phyloP scores from a whole-genome alignment of 2,113 vertebrate genomes.

The Peucedramus taeniatus region DNA sequence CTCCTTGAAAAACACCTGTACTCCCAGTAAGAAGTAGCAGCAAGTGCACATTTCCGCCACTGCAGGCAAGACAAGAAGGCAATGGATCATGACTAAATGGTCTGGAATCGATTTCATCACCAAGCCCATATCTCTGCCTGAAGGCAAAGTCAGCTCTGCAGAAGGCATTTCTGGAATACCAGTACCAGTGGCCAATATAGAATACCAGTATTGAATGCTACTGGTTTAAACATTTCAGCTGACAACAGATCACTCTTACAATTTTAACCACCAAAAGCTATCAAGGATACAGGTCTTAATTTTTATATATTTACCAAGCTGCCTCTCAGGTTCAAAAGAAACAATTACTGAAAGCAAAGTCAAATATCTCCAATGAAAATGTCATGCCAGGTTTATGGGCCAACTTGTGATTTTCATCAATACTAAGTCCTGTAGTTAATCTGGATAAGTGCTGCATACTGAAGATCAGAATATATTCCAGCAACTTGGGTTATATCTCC shows the following conservation, averaged over 20 bases:
- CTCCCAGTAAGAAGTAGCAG: not conserved
- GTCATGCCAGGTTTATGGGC: not conserved
- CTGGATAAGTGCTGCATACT: not conserved
- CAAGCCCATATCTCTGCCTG: not conserved
- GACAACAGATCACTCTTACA: not conserved
- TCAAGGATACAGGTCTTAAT: not conserved
- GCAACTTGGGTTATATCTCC: not conserved
- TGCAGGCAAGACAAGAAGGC: not conserved
- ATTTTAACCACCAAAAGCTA: not conserved
- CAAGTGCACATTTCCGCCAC: not conserved
- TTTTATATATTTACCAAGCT: not conserved
- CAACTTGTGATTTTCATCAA: not conserved
- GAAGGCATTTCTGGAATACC: not conserved
- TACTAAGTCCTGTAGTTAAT: not conserved
- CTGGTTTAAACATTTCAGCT: not conserved
- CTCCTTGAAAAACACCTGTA: not conserved
- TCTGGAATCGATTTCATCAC: not conserved
- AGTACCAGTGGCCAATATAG: not conserved
- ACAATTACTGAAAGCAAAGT: not conserved
- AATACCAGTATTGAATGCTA: not conserved
- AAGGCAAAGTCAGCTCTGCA: not conserved
- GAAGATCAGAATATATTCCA: not conserved
- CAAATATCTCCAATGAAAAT: not conserved
- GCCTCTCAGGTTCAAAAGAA: not conserved
- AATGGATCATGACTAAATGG: not conserved